Evolutionary conservation across 2,113 vertebrate genomes (phyloP), one percentile per base, ranked within the genome.

Genomic region (Chloroceryle aenea): DNA sequence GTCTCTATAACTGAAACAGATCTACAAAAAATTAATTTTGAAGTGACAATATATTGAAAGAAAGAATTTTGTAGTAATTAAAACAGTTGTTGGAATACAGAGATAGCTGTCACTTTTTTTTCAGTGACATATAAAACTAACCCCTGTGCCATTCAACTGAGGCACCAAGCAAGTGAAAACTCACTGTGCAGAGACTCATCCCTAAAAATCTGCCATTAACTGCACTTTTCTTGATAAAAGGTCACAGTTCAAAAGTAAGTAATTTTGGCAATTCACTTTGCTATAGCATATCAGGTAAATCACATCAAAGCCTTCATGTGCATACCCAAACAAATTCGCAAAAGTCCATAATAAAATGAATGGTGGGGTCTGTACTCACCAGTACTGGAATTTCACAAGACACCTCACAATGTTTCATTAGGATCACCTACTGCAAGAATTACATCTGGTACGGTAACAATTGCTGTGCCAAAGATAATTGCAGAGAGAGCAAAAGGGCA

Each of bases 61-160:
- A 92, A 79, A 87, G 87, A 15, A 74, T 94, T 96, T 89, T n/a
- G 36, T 77, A 80, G 83, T 55, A 85, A 75, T 95, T 64, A 47
- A 83, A 90, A 16, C 3, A 8, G 32, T 10, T 85, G 6, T n/a
- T 68, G 38, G 89, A 85, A 95, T 64, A 59, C 13, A 63, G 55
- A 89, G 40, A 53, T 32, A 52, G 15, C 92, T 96, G 55, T 96
- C 75, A 56, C 25, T 89, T 95, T 83, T 72, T 72, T 95, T 91
- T 86, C 40, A 59, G 29, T 47, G 55, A 55, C 16, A 32, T 55
- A 43, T 20, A 62, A 80, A 89, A 85, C 7, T 25, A 45, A 79
- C 76, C 62, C 17, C n/a, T 16, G 19, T 29, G 26, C 32, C 13
- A 17, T 42, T 74, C 40, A 81, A 8, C 22, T 27, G 42, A 52